phyloP scores from a whole-genome alignment of 2,888 invertebrate species.

The Cerastoderma edule region DNA sequence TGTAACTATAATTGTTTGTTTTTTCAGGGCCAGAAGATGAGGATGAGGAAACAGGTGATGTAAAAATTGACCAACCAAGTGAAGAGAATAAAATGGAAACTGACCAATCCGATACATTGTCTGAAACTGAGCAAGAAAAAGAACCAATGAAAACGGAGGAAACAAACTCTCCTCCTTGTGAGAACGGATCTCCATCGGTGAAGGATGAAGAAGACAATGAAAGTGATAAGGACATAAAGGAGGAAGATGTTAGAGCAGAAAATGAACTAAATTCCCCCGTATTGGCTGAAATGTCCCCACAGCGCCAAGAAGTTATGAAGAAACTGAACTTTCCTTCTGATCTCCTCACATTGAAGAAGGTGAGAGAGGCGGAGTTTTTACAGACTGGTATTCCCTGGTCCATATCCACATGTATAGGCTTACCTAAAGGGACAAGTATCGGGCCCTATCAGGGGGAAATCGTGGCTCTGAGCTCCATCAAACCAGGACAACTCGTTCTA shows the following conservation, averaged over 20 bases:
- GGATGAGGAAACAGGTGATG: conserved; percentile 54
- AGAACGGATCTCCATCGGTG: conserved; percentile 19
- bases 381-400: conserved; percentile 72
- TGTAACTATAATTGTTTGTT: too few relatives aligned
- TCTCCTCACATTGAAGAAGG: conserved; percentile 69
- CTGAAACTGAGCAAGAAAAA: conserved; percentile 47
- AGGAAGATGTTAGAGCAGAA: neutral
- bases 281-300: conserved; percentile 25
- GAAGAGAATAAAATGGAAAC: conserved; percentile 27
- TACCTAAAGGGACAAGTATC: conserved; percentile 75
- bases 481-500: conserved; percentile 73
- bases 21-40: conserved; percentile 66
- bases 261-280: neutral
- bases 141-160: conserved; percentile 51
- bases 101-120: conserved; percentile 45
- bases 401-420: conserved; percentile 69
- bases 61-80: conserved; percentile 52
- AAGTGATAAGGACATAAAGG: conserved; percentile 37
- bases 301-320: conserved; percentile 60
- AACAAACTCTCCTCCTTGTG: conserved; percentile 23
- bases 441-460: conserved; percentile 76
- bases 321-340: conserved; percentile 74
- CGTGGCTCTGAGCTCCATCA: conserved; percentile 70
- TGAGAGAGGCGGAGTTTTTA: conserved; percentile 70
- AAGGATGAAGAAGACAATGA: conserved; percentile 24